Base-by-base conservation (phyloP, 2,888 invertebrate genomes). In the Eugnorisma glareosa region DNA sequence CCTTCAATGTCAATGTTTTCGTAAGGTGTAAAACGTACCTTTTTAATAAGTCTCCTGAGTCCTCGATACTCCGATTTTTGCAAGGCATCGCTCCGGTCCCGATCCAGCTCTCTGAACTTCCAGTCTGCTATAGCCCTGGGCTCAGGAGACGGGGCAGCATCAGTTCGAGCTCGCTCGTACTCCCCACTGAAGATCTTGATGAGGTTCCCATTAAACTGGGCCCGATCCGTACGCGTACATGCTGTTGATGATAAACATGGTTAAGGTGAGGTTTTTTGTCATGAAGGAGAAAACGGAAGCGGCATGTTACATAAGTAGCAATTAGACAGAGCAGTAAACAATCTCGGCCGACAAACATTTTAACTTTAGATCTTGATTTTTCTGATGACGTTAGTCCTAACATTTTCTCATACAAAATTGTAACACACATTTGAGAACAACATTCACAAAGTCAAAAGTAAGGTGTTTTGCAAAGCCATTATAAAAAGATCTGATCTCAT, bases 61-160 rank as follows among this genome's bases (percentile, higher is more conserved):
- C 98, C 98, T 83, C 98, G 97, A 92, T 99, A 98, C 94, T 99
- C 99, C 66, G 97, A 97, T 90, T 98, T 98, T 92, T 98, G 98
- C 89, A 99, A 95, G 75, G 97, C 96, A 70, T 97, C 97, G 94
- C 99, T 98, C 68, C 97, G 97, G 94, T 99, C 98, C 82, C 96
- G 96, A 94, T 99, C 99, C 89, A 99, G 97, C 82, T 98, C 97
- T 40, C 97, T 95, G 93, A 99, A 99, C 94, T 99, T 99, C 99
- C 99, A 99, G 85, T 98, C 98, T 24, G 99, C 97, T 0, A 99
- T 98, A 24, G 93, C 91, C 31, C 95, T 93, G 43, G 97, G 97
- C 68, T 96, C 94, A 66, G 91, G 88, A 6, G 93, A 80, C n/a
- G 91, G 87, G 11, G 91, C 89, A 0, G 90, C 87, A 4, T 92